Conservation (phyloP, 1,140 invertebrate species). For the Sarcophaga bullata region DNA sequence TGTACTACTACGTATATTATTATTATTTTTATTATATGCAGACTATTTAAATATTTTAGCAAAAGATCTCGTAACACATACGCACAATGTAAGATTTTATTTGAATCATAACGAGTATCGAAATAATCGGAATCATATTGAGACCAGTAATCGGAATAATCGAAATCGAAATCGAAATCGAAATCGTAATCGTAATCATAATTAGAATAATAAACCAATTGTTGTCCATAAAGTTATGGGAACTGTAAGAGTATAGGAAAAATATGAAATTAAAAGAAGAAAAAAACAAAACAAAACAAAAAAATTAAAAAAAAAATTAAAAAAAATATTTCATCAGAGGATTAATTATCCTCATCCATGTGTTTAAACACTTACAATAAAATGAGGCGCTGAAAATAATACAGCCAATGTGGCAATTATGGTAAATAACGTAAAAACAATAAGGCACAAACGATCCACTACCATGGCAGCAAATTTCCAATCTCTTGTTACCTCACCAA, state of each 20-base stretch:
- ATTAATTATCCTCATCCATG: background rate
- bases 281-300: background rate
- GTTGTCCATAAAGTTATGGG: slow-evolving; percentile 49
- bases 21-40: background rate
- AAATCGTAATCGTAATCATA: no score
- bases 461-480: slow-evolving; percentile 99
- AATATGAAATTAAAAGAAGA: background rate
- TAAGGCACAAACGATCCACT: slow-evolving; percentile 98
- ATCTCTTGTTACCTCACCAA: slow-evolving; percentile 89
- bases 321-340: background rate
- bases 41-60: slow-evolving; percentile 1
- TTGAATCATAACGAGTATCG: no score
- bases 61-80: slow-evolving; percentile 15
- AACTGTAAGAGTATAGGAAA: slow-evolving; percentile 49
- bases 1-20: background rate
- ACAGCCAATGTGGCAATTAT: slow-evolving; percentile 96
- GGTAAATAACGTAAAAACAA: slow-evolving; percentile 98
- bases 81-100: background rate
- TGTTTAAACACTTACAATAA: slow-evolving; percentile 66
- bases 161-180: no score
- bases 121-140: no score
- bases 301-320: background rate
- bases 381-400: slow-evolving; percentile 94
- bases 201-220: background rate
- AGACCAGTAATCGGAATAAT: no score